A percentile compares a stretch with the other conserved stretches of the same genome.
Evolutionary conservation across 2,113 vertebrate species (phyloP).

Genomic region (Pollachius pollachius): DNA sequence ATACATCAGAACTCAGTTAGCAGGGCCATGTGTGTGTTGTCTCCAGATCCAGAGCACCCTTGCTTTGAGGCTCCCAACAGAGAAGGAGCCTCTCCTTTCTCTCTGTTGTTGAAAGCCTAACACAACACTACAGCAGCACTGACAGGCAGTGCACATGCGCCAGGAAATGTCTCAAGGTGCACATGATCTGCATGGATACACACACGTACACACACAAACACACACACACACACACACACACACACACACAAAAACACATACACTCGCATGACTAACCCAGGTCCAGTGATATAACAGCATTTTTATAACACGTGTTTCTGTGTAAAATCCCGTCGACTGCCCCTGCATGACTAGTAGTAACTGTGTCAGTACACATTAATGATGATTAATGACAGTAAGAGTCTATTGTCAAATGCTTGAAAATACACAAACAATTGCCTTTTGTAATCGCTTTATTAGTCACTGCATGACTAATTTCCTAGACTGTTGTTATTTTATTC

Average conservation of each 20-base stretch:
- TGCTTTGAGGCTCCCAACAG: conserved; percentile 14
- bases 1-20: conserved; percentile 32
- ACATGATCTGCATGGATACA: conserved; percentile 13
- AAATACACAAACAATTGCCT: too few relatives aligned
- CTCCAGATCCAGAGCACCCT: conserved; percentile 22
- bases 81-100: conserved; percentile 17
- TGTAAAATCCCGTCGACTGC: conserved; percentile 23
- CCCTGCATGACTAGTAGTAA: conserved; percentile 7
- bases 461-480: too few relatives aligned
- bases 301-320: too few relatives aligned
- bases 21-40: conserved; percentile 22
- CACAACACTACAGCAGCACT: conserved; percentile 41
- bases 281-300: too few relatives aligned
- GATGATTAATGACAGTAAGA: conserved; percentile 15
- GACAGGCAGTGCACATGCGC: conserved; percentile 39
- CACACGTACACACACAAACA: conserved; percentile 4
- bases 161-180: conserved; percentile 1
- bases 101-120: conserved; percentile 34
- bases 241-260: too few relatives aligned
- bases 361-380: conserved; percentile 20
- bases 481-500: too few relatives aligned
- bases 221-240: neutral
- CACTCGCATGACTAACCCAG: too few relatives aligned
- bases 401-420: too few relatives aligned
- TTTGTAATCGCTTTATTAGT: too few relatives aligned